Percentiles rank a stretch among this genome's conserved stretches.
phyloP scores from a whole-genome alignment of 37 sponge, comb jelly and placozoan species.

The Ephydatia muelleri region DNA sequence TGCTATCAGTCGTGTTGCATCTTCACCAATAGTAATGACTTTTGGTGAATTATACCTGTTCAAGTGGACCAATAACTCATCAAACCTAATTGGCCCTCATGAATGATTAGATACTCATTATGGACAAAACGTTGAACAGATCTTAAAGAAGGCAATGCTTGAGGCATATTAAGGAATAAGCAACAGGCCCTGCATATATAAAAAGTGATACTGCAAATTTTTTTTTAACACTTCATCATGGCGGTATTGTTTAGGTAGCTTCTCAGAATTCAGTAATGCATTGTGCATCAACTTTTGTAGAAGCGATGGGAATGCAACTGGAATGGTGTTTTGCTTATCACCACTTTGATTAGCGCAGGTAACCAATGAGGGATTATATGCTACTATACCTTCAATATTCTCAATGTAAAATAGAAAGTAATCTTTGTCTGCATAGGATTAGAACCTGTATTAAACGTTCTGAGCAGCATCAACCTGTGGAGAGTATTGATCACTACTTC shows the following conservation, averaged over 20 bases:
- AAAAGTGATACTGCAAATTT: slow-evolving; percentile 31
- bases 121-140: slow-evolving; percentile 24
- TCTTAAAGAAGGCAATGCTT: slow-evolving; percentile 12
- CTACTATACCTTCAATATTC: too few species aligned
- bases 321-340: too few species aligned
- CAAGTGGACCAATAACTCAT: slow-evolving; percentile 38
- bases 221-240: slow-evolving; percentile 22
- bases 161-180: slow-evolving; percentile 16
- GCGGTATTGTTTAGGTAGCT: slow-evolving; percentile 12
- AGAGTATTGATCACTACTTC: too few species aligned
- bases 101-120: slow-evolving; percentile 19
- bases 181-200: slow-evolving; percentile 33
- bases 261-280: too few species aligned
- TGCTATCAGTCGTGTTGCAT: slow-evolving; percentile 48
- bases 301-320: too few species aligned
- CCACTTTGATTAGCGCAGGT: too few species aligned
- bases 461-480: too few species aligned
- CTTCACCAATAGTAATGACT: slow-evolving; percentile 51
- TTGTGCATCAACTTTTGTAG: too few species aligned
- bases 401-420: too few species aligned
- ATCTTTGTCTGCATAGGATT: too few species aligned
- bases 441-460: too few species aligned
- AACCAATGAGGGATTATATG: too few species aligned
- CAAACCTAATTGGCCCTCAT: slow-evolving; percentile 38
- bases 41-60: slow-evolving; percentile 26